A percentile compares a stretch with the other conserved stretches of the same genome.
Evolutionary conservation across 2,888 invertebrate genomes (phyloP).

Genomic region (Mellilla xanthometata): DNA sequence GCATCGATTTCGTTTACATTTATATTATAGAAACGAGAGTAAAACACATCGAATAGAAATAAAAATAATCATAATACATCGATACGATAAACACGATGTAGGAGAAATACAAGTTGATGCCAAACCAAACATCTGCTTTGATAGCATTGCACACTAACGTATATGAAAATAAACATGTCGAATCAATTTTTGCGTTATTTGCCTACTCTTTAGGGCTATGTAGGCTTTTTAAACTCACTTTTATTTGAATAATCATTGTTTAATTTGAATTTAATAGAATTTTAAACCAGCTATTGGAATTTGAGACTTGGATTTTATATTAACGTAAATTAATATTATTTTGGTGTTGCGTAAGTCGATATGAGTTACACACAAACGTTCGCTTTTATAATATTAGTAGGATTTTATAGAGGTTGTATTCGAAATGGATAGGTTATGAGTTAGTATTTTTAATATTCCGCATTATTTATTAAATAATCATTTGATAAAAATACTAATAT

Average conservation of each 20-base stretch:
- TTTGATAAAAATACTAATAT: background rate
- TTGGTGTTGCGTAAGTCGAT: no score
- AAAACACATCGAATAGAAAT: slow-evolving; percentile 27
- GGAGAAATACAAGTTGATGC: slow-evolving; percentile 35
- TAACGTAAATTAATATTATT: no score
- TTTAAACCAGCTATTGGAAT: no score
- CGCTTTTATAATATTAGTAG: no score
- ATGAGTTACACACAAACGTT: no score
- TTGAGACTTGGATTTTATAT: no score
- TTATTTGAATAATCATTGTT: no score
- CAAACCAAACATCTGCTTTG: slow-evolving; percentile 48
- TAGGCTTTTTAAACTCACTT: background rate
- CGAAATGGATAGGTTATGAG: no score
- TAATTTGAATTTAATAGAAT: no score
- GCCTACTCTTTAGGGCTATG: slow-evolving; percentile 9
- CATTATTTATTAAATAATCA: no score
- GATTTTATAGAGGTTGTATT: no score
- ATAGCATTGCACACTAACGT: slow-evolving; percentile 39
- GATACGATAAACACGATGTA: slow-evolving; percentile 41
- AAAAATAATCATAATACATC: slow-evolving; percentile 36
- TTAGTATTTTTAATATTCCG: no score
- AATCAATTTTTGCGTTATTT: slow-evolving; percentile 5
- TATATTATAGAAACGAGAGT: slow-evolving; percentile 15
- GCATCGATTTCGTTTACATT: slow-evolving; percentile 12
- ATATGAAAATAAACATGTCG: slow-evolving; percentile 32